Conservation (phyloP, 2,888 invertebrate genomes). For the Gastracanthus pulcherrimus region DNA sequence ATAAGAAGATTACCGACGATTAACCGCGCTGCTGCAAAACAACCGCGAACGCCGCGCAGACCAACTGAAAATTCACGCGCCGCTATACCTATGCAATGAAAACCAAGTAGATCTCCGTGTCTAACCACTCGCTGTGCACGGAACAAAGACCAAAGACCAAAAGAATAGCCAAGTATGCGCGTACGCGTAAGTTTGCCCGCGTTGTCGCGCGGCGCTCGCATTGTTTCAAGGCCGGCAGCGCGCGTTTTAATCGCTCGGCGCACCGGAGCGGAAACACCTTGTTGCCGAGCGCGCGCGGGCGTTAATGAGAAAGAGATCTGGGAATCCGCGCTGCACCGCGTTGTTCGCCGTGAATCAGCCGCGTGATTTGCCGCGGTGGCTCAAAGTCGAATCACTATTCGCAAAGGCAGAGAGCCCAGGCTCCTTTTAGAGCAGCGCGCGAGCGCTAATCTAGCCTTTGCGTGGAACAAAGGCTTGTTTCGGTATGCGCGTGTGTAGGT, state of each 20-base stretch:
- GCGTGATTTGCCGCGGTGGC: background rate
- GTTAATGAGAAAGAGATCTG: conserved; percentile 25
- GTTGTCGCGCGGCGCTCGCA: background rate
- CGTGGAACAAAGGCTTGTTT: background rate
- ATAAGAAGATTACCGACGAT: background rate
- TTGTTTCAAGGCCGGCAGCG: conserved; percentile 30
- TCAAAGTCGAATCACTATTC: conserved; percentile 49
- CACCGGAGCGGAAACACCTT: conserved; percentile 25
- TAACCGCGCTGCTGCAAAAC: too few relatives aligned
- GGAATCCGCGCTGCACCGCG: background rate
- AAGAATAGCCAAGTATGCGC: too few relatives aligned
- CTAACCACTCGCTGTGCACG: too few relatives aligned
- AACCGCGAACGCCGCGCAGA: too few relatives aligned
- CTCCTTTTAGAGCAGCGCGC: background rate
- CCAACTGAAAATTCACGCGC: too few relatives aligned
- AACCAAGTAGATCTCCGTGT: too few relatives aligned
- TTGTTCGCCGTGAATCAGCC: background rate
- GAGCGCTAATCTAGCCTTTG: background rate
- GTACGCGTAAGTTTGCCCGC: too few relatives aligned
- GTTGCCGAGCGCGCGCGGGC: conserved; percentile 4
- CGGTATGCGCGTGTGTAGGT: background rate
- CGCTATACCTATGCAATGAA: too few relatives aligned
- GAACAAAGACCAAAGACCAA: too few relatives aligned
- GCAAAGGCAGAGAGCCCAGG: too few relatives aligned
- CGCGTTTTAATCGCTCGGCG: background rate